phyloP scores from a whole-genome alignment of 2,797 vertebrate genomes.

The Pseudochirops corinnae region DNA sequence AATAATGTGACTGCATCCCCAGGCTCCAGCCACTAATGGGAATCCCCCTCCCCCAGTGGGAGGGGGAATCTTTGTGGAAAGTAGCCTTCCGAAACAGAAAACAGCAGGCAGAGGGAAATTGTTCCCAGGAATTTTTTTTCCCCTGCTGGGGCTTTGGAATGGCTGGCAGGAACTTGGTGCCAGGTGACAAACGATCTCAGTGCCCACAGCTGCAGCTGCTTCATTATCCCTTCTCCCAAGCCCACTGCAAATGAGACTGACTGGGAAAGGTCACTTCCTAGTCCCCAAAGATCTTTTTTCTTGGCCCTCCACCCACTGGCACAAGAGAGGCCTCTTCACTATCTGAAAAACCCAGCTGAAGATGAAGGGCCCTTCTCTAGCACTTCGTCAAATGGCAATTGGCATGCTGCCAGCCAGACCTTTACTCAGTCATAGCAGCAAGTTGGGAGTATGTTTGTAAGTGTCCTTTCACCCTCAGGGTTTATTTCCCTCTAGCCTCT shows the following conservation, averaged over 20 bases:
- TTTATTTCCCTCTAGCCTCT: neutral
- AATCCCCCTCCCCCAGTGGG: constrained; percentile 50
- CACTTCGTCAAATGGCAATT: constrained; percentile 32
- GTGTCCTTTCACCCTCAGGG: constrained; percentile 33
- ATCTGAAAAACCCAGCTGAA: constrained; percentile 14
- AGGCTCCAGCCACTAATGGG: constrained; percentile 60
- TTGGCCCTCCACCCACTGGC: constrained; percentile 39
- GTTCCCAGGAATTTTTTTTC: constrained; percentile 34
- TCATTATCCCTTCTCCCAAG: constrained; percentile 29
- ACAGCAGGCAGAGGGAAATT: constrained; percentile 52
- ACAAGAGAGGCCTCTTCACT: constrained; percentile 43
- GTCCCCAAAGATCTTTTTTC: constrained; percentile 42
- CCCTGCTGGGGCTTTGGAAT: constrained; percentile 51
- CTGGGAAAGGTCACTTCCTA: constrained; percentile 52
- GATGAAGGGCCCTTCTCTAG: neutral
- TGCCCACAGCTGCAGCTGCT: constrained; percentile 69
- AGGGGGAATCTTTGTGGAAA: constrained; percentile 26
- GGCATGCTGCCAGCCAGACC: constrained; percentile 9
- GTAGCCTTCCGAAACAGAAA: constrained; percentile 45
- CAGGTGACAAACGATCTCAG: constrained; percentile 76
- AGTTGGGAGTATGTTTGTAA: constrained; percentile 26
- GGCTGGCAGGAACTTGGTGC: constrained; percentile 67
- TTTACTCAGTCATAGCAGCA: constrained; percentile 33
- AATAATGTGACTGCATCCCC: constrained; percentile 54
- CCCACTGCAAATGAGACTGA: constrained; percentile 42